Evolutionary conservation across 2,797 vertebrate species (phyloP), one percentile per base, ranked within the genome.

Genomic region (Oryzias dopingdopingensis): DNA sequence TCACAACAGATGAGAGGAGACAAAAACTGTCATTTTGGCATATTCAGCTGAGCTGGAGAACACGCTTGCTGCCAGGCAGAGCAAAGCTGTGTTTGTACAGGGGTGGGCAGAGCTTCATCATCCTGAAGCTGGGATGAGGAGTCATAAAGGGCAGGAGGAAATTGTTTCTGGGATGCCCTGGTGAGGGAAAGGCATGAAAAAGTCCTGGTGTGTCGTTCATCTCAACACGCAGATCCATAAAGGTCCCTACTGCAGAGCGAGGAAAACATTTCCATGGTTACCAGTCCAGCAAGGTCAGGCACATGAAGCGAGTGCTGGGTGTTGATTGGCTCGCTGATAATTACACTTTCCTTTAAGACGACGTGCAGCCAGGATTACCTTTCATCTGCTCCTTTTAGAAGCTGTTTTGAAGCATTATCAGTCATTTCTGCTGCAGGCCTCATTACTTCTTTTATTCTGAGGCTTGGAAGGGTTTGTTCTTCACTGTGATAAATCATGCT

Each of bases 291-390:
- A 86, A 91, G 86, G 87, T 90, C 88, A 90, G 82, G 46, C 83
- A 55, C 75, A 91, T 84, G 86, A 89, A 90, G 80, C 78, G 76
- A 75, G 70, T 76, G 69, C 61, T 56, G 58, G 54, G 22, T 59
- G 70, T 81, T 80, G 86, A 89, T 90, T 91, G 85, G 86, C 78
- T 82, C 70, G 41, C n/a, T 70, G 82, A 90, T 83, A 89, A 90
- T 90, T 89, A 88, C 88, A 82, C 77, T 86, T 91, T 83, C 77
- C 76, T 78, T 79, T 72, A 86, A 86, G 78, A 77, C 58, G 68
- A 85, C 69, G 76, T 70, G 74, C 80, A 86, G 82, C 85, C 76
- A 82, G 55, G 42, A 66, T 52, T 61, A 52, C 54, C 53, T 55
- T 61, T 59, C 66, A 62, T 64, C 55, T 55, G 13, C 53, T 77